Percentiles rank a stretch among this genome's conserved stretches.
Conservation (phyloP, 1,140 invertebrate species). For the Acromyrmex echinatior region DNA sequence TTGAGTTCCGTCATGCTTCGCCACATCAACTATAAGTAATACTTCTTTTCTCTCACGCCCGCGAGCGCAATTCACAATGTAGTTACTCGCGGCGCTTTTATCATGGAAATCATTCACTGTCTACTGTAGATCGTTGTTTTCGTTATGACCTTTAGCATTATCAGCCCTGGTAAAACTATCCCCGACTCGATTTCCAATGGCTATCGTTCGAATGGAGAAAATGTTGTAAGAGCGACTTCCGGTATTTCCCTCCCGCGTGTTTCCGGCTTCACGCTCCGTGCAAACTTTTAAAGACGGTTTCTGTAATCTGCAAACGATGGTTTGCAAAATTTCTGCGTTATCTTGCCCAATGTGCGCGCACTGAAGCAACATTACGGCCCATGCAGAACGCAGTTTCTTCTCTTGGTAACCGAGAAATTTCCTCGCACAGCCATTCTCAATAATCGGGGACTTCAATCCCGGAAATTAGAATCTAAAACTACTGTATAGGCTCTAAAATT, state of each 20-base stretch:
- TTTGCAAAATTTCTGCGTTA: conserved; percentile 48
- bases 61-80: conserved; percentile 40
- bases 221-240: conserved; percentile 39
- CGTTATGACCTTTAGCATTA: conserved; percentile 27
- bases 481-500: too few species aligned
- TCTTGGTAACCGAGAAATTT: background rate
- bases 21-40: conserved; percentile 43
- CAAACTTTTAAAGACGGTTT: conserved; percentile 44
- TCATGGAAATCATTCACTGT: conserved; percentile 35
- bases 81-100: background rate
- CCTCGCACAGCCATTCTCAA: background rate
- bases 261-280: conserved; percentile 32
- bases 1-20: conserved; percentile 50
- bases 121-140: background rate
- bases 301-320: conserved; percentile 7
- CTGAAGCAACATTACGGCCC: conserved; percentile 7
- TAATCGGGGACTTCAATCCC: too few species aligned
- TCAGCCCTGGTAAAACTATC: background rate
- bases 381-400: background rate
- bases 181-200: conserved; percentile 40
- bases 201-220: conserved; percentile 10
- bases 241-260: background rate
- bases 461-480: background rate
- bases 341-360: conserved; percentile 20
- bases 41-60: conserved; percentile 5